phyloP scores from a whole-genome alignment of 1,140 invertebrate species.

The Sycobia sp. region DNA sequence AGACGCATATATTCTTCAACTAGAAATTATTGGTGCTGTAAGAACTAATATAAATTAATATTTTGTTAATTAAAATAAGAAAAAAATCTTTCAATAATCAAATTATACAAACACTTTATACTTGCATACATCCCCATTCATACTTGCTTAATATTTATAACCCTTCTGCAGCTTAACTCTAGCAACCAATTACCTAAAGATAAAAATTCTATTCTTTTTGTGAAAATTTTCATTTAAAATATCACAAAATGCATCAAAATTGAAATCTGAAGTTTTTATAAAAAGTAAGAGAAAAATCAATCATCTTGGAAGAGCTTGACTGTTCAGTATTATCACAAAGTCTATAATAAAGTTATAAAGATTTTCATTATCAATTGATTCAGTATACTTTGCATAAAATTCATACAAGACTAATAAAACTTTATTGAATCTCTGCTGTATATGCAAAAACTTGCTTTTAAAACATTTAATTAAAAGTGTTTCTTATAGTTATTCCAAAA shows the following conservation, averaged over 20 bases:
- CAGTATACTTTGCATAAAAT: neutral
- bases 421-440: neutral
- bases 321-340: conserved; percentile 21
- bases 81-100: too few species aligned
- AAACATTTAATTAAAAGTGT: neutral
- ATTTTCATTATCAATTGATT: conserved; percentile 1
- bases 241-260: conserved; percentile 9
- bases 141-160: conserved; percentile 15
- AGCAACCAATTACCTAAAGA: neutral
- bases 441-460: conserved; percentile 9
- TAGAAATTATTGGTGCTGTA: neutral
- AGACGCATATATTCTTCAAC: too few species aligned
- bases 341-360: conserved; percentile 7
- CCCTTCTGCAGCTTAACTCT: conserved; percentile 1
- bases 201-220: conserved; percentile 8
- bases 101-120: too few species aligned
- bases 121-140: neutral
- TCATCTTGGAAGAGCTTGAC: conserved; percentile 24
- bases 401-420: neutral
- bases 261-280: conserved; percentile 8
- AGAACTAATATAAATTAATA: too few species aligned
- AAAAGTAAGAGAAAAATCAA: conserved; percentile 10
- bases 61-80: too few species aligned
- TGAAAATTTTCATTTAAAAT: neutral
- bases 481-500: conserved; percentile 3